Percentiles rank a stretch among this genome's conserved stretches.
phyloP scores from a whole-genome alignment of 2,888 invertebrate genomes.

The Tricholauxania praeusta region DNA sequence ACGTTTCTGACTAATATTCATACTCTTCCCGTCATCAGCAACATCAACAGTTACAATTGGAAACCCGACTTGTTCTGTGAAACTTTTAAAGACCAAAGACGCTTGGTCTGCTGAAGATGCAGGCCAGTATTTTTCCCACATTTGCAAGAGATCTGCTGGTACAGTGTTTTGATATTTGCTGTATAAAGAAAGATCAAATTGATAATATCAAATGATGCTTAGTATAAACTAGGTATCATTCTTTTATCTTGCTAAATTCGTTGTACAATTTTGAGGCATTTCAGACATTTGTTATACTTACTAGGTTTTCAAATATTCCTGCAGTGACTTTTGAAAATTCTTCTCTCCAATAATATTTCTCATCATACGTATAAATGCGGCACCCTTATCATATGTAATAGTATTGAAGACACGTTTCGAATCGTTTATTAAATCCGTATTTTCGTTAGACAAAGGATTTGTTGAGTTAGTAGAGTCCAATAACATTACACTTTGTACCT shows the following conservation, averaged over 20 bases:
- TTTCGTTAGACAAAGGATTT: slow-evolving; percentile 72
- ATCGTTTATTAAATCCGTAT: slow-evolving; percentile 71
- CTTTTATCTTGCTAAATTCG: too few species aligned
- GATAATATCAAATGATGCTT: too few species aligned
- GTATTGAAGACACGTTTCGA: slow-evolving; percentile 74
- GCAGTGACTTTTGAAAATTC: slow-evolving; percentile 71
- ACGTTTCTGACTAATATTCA: slow-evolving; percentile 59
- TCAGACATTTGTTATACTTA: slow-evolving; percentile 44
- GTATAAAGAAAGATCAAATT: neutral
- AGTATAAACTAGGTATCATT: too few species aligned
- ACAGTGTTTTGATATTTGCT: slow-evolving; percentile 61
- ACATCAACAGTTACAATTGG: slow-evolving; percentile 72
- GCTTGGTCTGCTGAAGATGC: slow-evolving; percentile 57
- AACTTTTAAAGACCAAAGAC: slow-evolving; percentile 68
- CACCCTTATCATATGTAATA: slow-evolving; percentile 78
- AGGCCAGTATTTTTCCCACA: slow-evolving; percentile 65
- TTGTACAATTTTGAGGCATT: too few species aligned
- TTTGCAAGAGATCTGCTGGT: slow-evolving; percentile 70
- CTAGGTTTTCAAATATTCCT: slow-evolving; percentile 69
- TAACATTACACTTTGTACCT: slow-evolving; percentile 74
- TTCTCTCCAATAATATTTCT: slow-evolving; percentile 72
- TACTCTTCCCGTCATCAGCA: slow-evolving; percentile 39
- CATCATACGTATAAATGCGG: slow-evolving; percentile 75
- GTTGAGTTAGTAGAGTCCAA: slow-evolving; percentile 71
- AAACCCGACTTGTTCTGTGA: slow-evolving; percentile 77